Percentiles rank a stretch among this genome's conserved stretches.
Evolutionary conservation across 2,797 vertebrate species (phyloP).

Genomic region (Potorous gilbertii): DNA sequence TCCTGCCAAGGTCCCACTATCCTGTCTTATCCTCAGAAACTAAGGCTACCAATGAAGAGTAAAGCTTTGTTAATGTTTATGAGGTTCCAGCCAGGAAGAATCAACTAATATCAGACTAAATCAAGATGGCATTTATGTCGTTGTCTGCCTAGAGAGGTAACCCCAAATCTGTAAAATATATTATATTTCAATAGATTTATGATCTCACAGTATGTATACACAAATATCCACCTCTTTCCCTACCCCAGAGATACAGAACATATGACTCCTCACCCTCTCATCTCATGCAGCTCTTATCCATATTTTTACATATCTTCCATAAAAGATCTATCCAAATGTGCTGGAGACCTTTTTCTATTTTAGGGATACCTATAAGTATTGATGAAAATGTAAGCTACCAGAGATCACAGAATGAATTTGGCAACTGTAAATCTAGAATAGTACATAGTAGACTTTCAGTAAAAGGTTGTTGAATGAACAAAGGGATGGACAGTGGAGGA

Average conservation of each 20-base stretch:
- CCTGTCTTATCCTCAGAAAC: background rate
- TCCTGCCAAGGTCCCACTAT: background rate
- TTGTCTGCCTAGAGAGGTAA: background rate
- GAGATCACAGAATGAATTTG: background rate
- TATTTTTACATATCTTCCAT: background rate
- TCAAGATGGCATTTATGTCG: background rate
- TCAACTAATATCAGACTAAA: background rate
- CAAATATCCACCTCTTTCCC: background rate
- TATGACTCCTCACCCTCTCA: background rate
- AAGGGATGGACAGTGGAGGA: background rate
- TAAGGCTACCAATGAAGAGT: background rate
- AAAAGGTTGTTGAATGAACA: background rate
- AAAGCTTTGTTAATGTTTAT: background rate
- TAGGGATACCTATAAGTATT: background rate
- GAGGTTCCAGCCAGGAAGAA: constrained; percentile 4
- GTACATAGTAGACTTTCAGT: background rate
- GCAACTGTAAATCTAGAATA: background rate
- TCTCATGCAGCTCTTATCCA: background rate
- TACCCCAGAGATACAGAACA: background rate
- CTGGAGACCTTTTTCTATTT: background rate
- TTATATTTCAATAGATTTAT: background rate
- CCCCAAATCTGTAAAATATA: background rate
- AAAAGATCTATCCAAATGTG: background rate
- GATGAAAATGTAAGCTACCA: background rate
- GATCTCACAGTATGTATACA: background rate